Base-by-base conservation (phyloP, 2,113 vertebrate species). In the Blennius ocellaris region DNA sequence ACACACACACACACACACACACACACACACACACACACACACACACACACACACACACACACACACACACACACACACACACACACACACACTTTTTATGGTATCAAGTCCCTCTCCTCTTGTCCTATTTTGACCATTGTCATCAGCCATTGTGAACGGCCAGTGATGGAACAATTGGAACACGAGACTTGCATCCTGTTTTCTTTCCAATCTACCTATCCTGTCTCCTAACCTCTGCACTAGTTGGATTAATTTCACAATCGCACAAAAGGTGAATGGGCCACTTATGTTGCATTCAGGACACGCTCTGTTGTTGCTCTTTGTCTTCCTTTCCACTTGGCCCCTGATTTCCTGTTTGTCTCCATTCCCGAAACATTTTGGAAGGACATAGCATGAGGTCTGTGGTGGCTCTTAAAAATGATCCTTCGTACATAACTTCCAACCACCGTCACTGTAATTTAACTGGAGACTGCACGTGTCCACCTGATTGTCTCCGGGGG, bases 151-250 rank as follows among this genome's bases (percentile, higher is more conserved):
- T 75, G 43, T 78, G 65, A 83, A 69, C 55, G 11, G 39, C 62
- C 45, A 36, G 66, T 37, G 36, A 49, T 51, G 64, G 73, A 82
- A 85, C 79, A 89, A 72, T 68, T 80, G 76, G 67, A 86, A 76
- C 79, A 72, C 17, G 5, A 85, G 76, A 73, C 80, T 55, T 55
- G 60, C 73, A 84, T 91, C 88, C 87, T 87, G 88, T 88, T 90
- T 87, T 77, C 52, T 66, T 84, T 69, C 40, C 59, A 69, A 54
- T 71, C 50, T 30, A 63, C 43, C 71, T 69, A 70, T 80, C 84
- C 80, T 83, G 76, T 85, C 81, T 74, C 81, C 61, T 78, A 85
- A 81, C 76, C 79, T 71, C 68, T 83, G 68, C 15, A 44, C 59
- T 55, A 49, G 60, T 82, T 72, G 60, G 76, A 74, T 87, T 76